Base-by-base conservation (phyloP, 2,888 invertebrate genomes). In the Agonum fuliginosum region DNA sequence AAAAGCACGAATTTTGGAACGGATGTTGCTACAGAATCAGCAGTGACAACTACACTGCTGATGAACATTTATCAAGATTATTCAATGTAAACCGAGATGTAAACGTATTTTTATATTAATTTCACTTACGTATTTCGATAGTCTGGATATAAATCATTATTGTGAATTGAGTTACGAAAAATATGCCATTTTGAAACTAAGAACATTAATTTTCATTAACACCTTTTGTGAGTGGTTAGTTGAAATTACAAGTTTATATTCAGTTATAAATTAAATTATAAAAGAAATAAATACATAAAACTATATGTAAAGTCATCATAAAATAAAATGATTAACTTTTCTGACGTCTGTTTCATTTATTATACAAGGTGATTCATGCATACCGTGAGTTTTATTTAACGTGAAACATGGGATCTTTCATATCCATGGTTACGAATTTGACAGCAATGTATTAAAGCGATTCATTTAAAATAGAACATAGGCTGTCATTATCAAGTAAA, bases 51-150 rank as follows among this genome's bases (percentile, higher is more conserved):
- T 30, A 27, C 65, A 30, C 4, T 17, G 20, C 19, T 48, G 65
- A 65, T 65, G 65, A 14, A 34, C 65, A 65, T 65, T 65, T 65
- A 65, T 65, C 65, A 65, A 65, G 65, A 65, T 65, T 65, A 54
- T 65, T 65, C 12, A 27, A 34, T 65, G 19, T 30, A 65, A 65
- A 65, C 19, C 34, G 30, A 65, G 12, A 34, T 65, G 19, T 30
- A 65, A 65, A 65, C 19, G 30, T 65, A 65, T 65, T 48, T 48
- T 48, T 65, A 65, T 19, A 65, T 65, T 65, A 27, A 65, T 65
- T 34, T 37, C 12, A 22, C 27, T 62, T 62, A 62, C 27, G 5
- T 24, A 34, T 12, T 48, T 48, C 51, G 24, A 24, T 65, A 34
- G 20, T 17, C 6, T 12, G 48, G 20, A 6, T 48, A 48, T 48